phyloP scores from a whole-genome alignment of 1,140 invertebrate species.

The Drosophila pachea region DNA sequence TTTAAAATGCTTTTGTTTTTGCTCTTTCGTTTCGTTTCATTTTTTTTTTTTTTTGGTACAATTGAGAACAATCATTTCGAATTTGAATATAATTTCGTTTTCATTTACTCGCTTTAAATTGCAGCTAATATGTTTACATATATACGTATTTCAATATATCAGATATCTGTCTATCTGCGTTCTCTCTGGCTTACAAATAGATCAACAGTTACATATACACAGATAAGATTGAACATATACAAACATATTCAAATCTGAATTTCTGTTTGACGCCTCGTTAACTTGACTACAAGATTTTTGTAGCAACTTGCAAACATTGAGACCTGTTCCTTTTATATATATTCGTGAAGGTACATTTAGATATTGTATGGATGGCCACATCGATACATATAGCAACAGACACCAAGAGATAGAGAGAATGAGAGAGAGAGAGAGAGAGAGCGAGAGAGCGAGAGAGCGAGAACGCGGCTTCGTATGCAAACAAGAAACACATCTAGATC shows the following conservation, averaged over 20 bases:
- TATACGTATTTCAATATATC: slow-evolving; percentile 47
- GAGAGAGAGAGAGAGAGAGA: no score
- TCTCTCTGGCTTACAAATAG: slow-evolving; percentile 63
- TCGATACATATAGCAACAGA: slow-evolving; percentile 32
- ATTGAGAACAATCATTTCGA: slow-evolving; percentile 72
- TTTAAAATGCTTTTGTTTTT: slow-evolving; percentile 38
- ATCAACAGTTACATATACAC: slow-evolving; percentile 73
- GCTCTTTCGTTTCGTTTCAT: slow-evolving; percentile 3
- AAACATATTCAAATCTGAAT: slow-evolving; percentile 16
- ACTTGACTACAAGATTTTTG: slow-evolving; percentile 6
- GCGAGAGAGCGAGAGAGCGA: slow-evolving; percentile 28
- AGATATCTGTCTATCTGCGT: slow-evolving; percentile 47
- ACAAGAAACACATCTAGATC: slow-evolving; percentile 64
- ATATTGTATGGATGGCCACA: slow-evolving; percentile 36
- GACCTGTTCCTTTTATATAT: slow-evolving; percentile 6
- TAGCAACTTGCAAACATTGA: slow-evolving; percentile 24
- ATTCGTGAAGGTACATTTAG: slow-evolving; percentile 37
- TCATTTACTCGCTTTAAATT: slow-evolving; percentile 33
- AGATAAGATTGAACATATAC: slow-evolving; percentile 28
- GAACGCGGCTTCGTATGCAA: slow-evolving; percentile 31
- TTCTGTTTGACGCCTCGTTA: background rate
- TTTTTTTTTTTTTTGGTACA: slow-evolving; percentile 59
- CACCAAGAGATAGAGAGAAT: slow-evolving; percentile 27
- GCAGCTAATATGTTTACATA: slow-evolving; percentile 57
- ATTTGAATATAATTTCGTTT: slow-evolving; percentile 67